phyloP scores from a whole-genome alignment of 1,140 invertebrate genomes.

The Mactra quadrangularis region DNA sequence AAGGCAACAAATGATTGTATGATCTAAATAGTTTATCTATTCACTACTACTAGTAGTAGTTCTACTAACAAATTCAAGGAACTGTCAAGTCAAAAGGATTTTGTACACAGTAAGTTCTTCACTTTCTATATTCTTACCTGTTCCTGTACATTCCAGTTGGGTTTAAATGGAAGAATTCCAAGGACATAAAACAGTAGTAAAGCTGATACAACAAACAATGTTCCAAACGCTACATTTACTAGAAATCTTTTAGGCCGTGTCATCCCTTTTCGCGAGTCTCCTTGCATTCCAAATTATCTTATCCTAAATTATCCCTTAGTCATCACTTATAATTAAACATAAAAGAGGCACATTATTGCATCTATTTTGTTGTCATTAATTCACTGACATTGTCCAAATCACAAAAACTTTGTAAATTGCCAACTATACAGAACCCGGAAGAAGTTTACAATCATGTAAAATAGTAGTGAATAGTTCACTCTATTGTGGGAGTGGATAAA shows the following conservation, averaged over 20 bases:
- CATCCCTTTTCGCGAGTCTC: conserved; percentile 44
- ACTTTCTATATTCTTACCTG: too few species aligned
- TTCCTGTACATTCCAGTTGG: conserved; percentile 19
- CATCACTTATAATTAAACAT: conserved; percentile 2
- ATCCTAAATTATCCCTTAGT: too few species aligned
- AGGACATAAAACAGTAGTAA: conserved; percentile 20
- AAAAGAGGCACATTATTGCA: too few species aligned
- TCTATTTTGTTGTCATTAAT: too few species aligned
- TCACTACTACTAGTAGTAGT: neutral
- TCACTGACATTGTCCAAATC: too few species aligned
- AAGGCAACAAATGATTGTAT: too few species aligned
- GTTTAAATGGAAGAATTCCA: conserved; percentile 14
- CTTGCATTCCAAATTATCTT: too few species aligned
- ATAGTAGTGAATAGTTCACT: too few species aligned
- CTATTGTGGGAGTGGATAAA: too few species aligned
- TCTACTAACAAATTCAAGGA: neutral
- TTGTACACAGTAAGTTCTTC: neutral
- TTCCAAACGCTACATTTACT: neutral
- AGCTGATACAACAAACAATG: neutral
- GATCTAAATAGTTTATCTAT: neutral
- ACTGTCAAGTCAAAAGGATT: neutral
- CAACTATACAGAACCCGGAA: too few species aligned
- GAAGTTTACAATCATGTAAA: too few species aligned
- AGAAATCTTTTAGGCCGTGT: neutral
- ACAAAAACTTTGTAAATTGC: too few species aligned